Conservation (phyloP, 2,888 invertebrate genomes). For the Drosophila barbarae region DNA sequence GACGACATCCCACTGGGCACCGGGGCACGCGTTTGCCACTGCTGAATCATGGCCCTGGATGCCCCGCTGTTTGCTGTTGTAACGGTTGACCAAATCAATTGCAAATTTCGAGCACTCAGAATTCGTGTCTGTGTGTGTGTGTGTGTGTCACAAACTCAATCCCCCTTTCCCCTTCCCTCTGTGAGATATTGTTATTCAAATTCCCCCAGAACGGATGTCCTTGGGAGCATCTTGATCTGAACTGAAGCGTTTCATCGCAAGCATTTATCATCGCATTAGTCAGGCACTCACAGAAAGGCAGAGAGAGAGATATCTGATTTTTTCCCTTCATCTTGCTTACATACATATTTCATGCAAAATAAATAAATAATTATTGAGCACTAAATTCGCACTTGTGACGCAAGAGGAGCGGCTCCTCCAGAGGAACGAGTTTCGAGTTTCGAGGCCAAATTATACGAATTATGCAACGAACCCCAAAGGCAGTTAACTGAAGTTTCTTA, state of each 20-base stretch:
- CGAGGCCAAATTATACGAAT: slow-evolving; percentile 15
- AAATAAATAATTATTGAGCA: slow-evolving; percentile 29
- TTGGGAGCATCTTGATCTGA: slow-evolving; percentile 46
- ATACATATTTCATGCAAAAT: slow-evolving; percentile 55
- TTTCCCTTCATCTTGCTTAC: background rate
- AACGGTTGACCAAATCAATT: slow-evolving; percentile 72
- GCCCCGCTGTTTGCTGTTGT: slow-evolving; percentile 42
- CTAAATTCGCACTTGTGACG: slow-evolving; percentile 37
- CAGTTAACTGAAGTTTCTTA: slow-evolving; percentile 27
- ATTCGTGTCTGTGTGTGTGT: background rate
- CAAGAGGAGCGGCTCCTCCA: slow-evolving; percentile 11
- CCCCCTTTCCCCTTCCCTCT: background rate
- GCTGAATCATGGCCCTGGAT: slow-evolving; percentile 53
- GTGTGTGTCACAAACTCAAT: background rate
- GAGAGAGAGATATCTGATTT: slow-evolving; percentile 11
- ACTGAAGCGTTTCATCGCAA: slow-evolving; percentile 64
- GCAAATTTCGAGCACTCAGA: slow-evolving; percentile 40
- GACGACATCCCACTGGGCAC: slow-evolving; percentile 59
- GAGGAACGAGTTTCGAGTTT: slow-evolving; percentile 15
- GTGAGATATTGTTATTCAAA: slow-evolving; percentile 65
- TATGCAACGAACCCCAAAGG: slow-evolving; percentile 20
- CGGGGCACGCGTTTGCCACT: slow-evolving; percentile 34
- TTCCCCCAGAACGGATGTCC: slow-evolving; percentile 66
- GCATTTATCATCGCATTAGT: slow-evolving; percentile 72
- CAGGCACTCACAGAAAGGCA: slow-evolving; percentile 48